Conservation (phyloP, 1,140 invertebrate genomes). For the Drosophila pandora region DNA sequence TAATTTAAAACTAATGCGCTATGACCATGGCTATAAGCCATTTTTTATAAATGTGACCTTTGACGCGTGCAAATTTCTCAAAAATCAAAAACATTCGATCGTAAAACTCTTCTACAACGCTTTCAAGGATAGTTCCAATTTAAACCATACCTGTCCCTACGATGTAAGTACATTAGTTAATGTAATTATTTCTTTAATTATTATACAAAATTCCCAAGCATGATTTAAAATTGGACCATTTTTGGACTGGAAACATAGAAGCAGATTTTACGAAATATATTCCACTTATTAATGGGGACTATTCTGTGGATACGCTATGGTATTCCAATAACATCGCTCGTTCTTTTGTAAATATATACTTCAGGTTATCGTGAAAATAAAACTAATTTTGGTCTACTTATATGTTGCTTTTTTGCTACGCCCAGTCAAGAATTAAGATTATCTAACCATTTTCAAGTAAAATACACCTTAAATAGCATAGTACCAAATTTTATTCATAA, state of each 20-base stretch:
- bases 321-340: conserved; percentile 9
- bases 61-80: conserved; percentile 44
- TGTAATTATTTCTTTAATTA: not conserved
- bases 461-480: too few relatives aligned
- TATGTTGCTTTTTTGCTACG: too few relatives aligned
- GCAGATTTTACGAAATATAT: conserved; percentile 12
- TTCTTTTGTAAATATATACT: conserved; percentile 11
- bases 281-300: conserved; percentile 41
- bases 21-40: conserved; percentile 50
- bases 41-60: conserved; percentile 33
- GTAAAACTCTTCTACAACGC: conserved; percentile 11
- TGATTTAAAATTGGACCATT: conserved; percentile 48
- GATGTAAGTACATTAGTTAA: conserved; percentile 34
- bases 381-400: not conserved
- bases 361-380: conserved; percentile 12
- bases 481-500: too few relatives aligned
- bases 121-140: conserved; percentile 25
- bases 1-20: conserved; percentile 30
- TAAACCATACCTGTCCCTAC: conserved; percentile 58
- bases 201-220: conserved; percentile 27
- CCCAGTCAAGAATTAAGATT: too few relatives aligned
- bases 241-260: conserved; percentile 48
- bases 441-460: too few relatives aligned
- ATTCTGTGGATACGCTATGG: conserved; percentile 13
- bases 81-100: conserved; percentile 16